A percentile compares a stretch with the other conserved stretches of the same genome.
Evolutionary conservation across 2,888 invertebrate species (phyloP).

Genomic region (Pterobdella sp.): DNA sequence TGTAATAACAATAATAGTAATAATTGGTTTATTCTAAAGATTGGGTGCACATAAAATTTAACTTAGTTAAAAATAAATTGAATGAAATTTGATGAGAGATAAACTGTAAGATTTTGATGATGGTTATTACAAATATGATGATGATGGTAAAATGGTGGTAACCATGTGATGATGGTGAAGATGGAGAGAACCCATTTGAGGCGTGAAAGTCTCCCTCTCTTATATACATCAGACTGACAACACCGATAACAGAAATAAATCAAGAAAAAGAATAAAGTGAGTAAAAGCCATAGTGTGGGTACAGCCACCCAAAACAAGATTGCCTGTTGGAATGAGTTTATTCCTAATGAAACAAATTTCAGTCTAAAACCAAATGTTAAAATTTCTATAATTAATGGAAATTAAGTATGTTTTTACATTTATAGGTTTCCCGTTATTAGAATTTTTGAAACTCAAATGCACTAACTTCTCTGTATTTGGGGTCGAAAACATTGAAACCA

Average conservation of each 20-base stretch:
- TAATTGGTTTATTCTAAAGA: neutral
- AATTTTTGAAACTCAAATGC: too few species aligned
- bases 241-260: slow-evolving; percentile 88
- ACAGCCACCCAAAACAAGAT: slow-evolving; percentile 54
- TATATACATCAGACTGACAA: slow-evolving; percentile 67
- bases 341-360: too few species aligned
- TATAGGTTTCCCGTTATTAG: too few species aligned
- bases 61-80: too few species aligned
- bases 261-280: slow-evolving; percentile 77
- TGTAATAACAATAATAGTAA: neutral
- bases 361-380: too few species aligned
- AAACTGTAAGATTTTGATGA: too few species aligned
- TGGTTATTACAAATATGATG: too few species aligned
- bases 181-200: slow-evolving; percentile 57
- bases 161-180: slow-evolving; percentile 72
- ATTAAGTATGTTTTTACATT: too few species aligned
- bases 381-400: too few species aligned
- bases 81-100: too few species aligned
- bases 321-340: slow-evolving; percentile 23
- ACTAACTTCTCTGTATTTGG: slow-evolving; percentile 77
- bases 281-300: slow-evolving; percentile 84
- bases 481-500: slow-evolving; percentile 80
- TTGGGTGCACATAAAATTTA: neutral
- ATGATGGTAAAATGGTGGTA: slow-evolving; percentile 36
- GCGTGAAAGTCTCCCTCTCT: slow-evolving; percentile 79